A percentile compares a stretch with the other conserved stretches of the same genome.
Evolutionary conservation across 2,113 vertebrate species (phyloP).

Genomic region (Melanotaenia duboulayi): DNA sequence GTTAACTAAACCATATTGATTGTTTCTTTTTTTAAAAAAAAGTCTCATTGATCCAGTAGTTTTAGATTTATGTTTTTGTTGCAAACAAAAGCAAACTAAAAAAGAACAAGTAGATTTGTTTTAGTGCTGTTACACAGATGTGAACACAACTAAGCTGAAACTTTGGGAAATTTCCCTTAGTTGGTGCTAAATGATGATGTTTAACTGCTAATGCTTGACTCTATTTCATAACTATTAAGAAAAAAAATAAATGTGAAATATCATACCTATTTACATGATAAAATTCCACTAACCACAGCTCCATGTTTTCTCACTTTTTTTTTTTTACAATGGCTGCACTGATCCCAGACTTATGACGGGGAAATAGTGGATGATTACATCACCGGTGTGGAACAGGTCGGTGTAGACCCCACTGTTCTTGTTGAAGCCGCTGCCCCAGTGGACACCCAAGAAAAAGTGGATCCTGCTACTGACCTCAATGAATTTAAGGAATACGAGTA

Average conservation of each 20-base stretch:
- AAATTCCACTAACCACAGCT: conserved; percentile 49
- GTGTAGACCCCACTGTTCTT: conserved; percentile 83
- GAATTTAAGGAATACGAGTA: conserved; percentile 87
- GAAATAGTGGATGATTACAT: conserved; percentile 95
- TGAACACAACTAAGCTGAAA: conserved; percentile 22
- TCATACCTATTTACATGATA: conserved; percentile 36
- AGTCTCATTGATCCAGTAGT: too few relatives aligned
- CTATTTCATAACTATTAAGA: conserved; percentile 9
- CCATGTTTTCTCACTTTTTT: conserved; percentile 1
- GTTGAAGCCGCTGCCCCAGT: conserved; percentile 65
- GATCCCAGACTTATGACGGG: conserved; percentile 86
- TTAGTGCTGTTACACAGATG: conserved; percentile 6
- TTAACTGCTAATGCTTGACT: conserved; percentile 26
- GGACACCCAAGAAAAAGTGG: conserved; percentile 65
- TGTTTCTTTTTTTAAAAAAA: too few relatives aligned
- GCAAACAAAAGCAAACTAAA: too few relatives aligned
- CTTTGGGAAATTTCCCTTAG: not conserved
- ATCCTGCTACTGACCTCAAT: conserved; percentile 82
- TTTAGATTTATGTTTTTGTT: too few relatives aligned
- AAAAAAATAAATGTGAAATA: conserved; percentile 32
- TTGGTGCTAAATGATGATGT: not conserved
- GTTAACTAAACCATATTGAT: too few relatives aligned
- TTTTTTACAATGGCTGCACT: conserved; percentile 15
- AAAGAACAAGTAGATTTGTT: conserved; percentile 13
- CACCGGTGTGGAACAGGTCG: conserved; percentile 93